Evolutionary conservation across 64 coral and sea anemone genomes (phyloP).

Genomic region (Montipora foliosa): DNA sequence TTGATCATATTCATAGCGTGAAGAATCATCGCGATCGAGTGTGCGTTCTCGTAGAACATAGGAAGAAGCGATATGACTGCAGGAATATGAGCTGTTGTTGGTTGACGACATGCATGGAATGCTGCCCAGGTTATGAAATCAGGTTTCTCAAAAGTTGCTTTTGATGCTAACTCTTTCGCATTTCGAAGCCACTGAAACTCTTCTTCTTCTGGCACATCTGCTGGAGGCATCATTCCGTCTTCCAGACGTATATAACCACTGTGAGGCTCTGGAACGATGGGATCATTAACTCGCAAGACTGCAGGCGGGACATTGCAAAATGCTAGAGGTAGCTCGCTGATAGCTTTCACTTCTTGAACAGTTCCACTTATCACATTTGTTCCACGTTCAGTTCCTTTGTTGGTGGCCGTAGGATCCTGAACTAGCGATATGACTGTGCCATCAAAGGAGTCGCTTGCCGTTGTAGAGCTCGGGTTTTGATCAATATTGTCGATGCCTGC

Average conservation of each 20-base stretch:
- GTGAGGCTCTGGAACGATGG: background rate
- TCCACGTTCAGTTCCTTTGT: constrained; percentile 44
- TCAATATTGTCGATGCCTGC: constrained; percentile 66
- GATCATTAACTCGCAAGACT: background rate
- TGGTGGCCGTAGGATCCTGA: constrained; percentile 51
- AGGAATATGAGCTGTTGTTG: background rate
- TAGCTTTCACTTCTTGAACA: background rate
- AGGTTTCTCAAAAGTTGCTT: constrained; percentile 7
- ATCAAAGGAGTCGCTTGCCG: constrained; percentile 61
- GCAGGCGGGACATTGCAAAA: constrained; percentile 9
- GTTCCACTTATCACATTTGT: constrained; percentile 1
- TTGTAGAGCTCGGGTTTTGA: constrained; percentile 70
- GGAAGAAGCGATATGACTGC: constrained; percentile 32
- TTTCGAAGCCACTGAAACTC: constrained; percentile 6
- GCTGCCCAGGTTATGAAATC: constrained; percentile 35
- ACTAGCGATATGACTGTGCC: constrained; percentile 65
- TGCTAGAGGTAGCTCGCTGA: background rate
- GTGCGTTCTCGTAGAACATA: constrained; percentile 26
- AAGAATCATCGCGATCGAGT: constrained; percentile 19
- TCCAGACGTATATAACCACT: background rate
- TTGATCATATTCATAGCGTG: constrained; percentile 61
- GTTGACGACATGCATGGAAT: constrained; percentile 16
- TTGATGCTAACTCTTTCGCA: background rate
- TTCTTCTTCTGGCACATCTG: background rate
- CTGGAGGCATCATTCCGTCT: background rate